Base-by-base conservation (phyloP, 2,113 vertebrate genomes). In the Ammodytes marinus region DNA sequence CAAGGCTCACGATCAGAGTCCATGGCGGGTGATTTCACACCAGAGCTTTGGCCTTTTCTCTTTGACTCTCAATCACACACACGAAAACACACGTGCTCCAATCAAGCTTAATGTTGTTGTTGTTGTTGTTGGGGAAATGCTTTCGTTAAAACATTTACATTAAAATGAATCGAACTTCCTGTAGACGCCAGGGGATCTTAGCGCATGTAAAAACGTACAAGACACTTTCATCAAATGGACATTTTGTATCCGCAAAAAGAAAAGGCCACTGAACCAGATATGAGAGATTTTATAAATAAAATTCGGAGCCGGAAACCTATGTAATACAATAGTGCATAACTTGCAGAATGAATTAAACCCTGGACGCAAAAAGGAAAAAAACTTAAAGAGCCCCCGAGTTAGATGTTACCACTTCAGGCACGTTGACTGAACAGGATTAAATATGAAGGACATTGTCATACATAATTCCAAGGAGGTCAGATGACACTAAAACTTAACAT, bases 1-100 rank as follows among this genome's bases (percentile, higher is more conserved):
- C 61, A 83, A 80, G 74, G 74, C 52, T 74, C 69, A 40, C 39
- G 13, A 79, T 39, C n/a, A n/a, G 52, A 49, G 54, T 60, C 66
- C 66, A 27, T 83, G 66, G 54, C 35, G 61, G 69, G 9, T 76
- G 57, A 46, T 69, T 84, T 79, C 35, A 72, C 60, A 11, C 39
- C 71, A 9, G 6, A 52, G 11, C 13, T 55, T 8, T n/a, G 58
- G 65, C 12, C n/a, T 53, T 63, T 39, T 73, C 19, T 54, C 19
- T 54, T 15, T 49, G 12, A 60, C 42, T 60, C 17, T 40, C n/a
- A 37, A 4, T 17, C 52, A 53, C 52, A 53, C 52, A 53, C 17
- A 53, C 52, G 8, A 4, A 19, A 14, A 53, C 5, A 53, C 14
- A 53, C 27, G 64, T 49, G 27, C 35, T 49, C 47, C 35, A 15